Base-by-base conservation (phyloP, 1,140 invertebrate species). In the Drosophila lacertosa region DNA sequence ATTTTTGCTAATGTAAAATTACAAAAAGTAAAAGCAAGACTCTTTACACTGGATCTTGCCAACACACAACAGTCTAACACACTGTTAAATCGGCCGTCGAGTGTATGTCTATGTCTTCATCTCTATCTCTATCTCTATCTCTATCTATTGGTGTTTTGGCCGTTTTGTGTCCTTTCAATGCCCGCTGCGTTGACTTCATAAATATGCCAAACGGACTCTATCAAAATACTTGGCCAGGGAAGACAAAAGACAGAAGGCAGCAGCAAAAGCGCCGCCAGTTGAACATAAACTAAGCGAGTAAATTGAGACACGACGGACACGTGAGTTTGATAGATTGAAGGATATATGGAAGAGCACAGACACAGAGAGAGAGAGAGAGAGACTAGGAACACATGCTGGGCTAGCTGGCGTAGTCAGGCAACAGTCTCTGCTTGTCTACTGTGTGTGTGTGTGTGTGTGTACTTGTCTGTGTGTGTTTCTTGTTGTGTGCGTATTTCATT, bases 261-360 rank as follows among this genome's bases (percentile, higher is more conserved):
- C 13, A 3, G 22, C 32, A 37, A 15, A 53, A 50, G 37, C 37
- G 50, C 51, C 63, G 60, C 55, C 63, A 74, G 72, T 79, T 75
- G 76, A 77, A 57, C 73, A 69, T 77, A 77, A 73, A 80, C 81
- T 86, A 80, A 84, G 81, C 82, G 79, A 84, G 81, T 84, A 84
- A 84, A 84, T 84, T 84, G 81, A 84, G 81, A 86, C 81, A 84
- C 81, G 69, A 84, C 81, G 73, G 81, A 84, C 77, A 81, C 81
- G 82, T 77, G 82, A 86, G 81, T 72, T 72, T 72, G 69, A 72
- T 72, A 72, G 69, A 72, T 84, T 86, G 81, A 86, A 74, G 81
- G 55, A 77, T 74, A 66, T 74, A 74, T 64, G 53, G 53, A 53
- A 47, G 58, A 13, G 26, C 45, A 48, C 45, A 48, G 4, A 15